Conservation (phyloP, 64 coral and sea anemone species). For the Montipora capricornis region DNA sequence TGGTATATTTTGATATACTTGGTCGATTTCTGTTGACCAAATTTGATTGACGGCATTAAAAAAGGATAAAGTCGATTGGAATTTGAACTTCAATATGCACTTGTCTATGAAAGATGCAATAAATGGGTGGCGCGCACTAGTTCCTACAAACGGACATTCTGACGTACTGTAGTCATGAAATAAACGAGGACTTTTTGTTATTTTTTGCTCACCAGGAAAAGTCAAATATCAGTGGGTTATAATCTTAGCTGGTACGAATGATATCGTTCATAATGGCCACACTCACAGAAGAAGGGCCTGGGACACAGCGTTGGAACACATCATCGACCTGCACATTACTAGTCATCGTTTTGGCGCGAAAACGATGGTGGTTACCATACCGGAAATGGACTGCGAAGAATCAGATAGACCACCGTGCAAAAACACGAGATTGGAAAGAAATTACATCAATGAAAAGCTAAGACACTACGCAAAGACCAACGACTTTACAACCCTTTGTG, state of each 20-base stretch:
- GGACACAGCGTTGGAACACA: slow-evolving; percentile 76
- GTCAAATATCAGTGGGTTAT: slow-evolving; percentile 82
- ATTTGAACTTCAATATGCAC: no score
- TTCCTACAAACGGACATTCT: no score
- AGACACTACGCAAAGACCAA: slow-evolving; percentile 72
- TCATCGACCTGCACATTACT: slow-evolving; percentile 79
- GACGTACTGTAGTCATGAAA: no score
- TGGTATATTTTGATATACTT: no score
- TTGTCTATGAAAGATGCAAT: no score
- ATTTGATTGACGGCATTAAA: no score
- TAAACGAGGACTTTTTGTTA: no score
- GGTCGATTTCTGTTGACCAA: no score
- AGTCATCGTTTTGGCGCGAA: slow-evolving; percentile 81
- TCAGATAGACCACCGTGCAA: slow-evolving; percentile 49
- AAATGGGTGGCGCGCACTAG: no score
- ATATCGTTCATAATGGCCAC: slow-evolving; percentile 74
- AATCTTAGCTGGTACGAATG: slow-evolving; percentile 94
- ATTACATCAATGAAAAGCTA: slow-evolving; percentile 79
- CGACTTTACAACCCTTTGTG: slow-evolving; percentile 70
- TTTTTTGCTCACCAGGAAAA: neutral
- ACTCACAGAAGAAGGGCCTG: slow-evolving; percentile 55
- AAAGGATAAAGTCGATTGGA: no score
- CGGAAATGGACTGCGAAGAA: slow-evolving; percentile 86
- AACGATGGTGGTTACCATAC: slow-evolving; percentile 86
- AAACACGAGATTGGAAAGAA: slow-evolving; percentile 55